Evolutionary conservation across 2,797 vertebrate species (phyloP).

Genomic region (Poecile montanus): DNA sequence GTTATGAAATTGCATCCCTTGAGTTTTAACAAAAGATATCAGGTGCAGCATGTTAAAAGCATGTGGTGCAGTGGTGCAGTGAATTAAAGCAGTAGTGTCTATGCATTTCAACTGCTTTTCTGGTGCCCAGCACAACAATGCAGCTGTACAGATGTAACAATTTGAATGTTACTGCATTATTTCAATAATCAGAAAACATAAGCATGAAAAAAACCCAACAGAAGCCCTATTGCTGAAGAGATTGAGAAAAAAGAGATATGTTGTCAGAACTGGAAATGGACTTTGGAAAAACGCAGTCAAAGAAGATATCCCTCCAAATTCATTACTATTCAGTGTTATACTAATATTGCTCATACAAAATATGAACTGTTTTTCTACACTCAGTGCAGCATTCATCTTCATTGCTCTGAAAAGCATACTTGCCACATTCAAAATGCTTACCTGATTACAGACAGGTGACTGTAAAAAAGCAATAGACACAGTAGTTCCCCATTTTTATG

Average conservation of each 20-base stretch:
- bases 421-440: background rate
- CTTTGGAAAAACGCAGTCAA: background rate
- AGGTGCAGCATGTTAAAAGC: background rate
- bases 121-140: background rate
- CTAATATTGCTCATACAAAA: background rate
- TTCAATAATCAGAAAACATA: background rate
- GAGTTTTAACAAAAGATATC: background rate
- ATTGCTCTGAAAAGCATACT: background rate
- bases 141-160: background rate
- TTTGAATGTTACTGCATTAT: background rate
- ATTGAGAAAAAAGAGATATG: background rate
- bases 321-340: background rate
- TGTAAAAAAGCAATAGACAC: background rate
- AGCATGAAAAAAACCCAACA: background rate
- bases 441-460: background rate
- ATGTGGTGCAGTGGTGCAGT: background rate
- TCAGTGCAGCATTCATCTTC: background rate
- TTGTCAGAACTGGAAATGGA: background rate
- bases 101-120: background rate
- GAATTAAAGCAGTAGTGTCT: background rate
- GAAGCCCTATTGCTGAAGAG: background rate
- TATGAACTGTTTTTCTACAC: background rate
- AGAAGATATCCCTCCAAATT: background rate
- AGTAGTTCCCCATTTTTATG: background rate
- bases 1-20: background rate